Percentiles rank a stretch among this genome's conserved stretches.
Conservation (phyloP, 2,797 vertebrate genomes). For the Xenopus petersii region DNA sequence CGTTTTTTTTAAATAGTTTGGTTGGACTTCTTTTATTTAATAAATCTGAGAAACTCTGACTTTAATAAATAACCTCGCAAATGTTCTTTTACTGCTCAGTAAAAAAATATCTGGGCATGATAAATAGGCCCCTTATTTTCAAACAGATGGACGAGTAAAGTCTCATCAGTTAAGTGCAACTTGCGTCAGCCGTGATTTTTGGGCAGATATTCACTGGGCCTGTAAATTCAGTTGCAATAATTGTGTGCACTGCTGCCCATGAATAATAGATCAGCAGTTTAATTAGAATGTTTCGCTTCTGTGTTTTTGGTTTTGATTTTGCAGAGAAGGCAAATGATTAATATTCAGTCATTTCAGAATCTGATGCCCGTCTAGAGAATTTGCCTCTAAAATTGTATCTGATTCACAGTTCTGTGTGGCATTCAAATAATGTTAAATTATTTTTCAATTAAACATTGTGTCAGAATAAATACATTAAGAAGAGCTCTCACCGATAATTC, state of each 20-base stretch:
- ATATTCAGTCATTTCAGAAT: constrained; percentile 2
- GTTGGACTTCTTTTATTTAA: too few relatives aligned
- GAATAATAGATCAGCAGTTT: constrained; percentile 1
- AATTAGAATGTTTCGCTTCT: constrained; percentile 1
- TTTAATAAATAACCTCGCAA: too few relatives aligned
- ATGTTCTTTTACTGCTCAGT: too few relatives aligned
- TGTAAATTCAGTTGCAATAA: background rate
- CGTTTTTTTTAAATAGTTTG: too few relatives aligned
- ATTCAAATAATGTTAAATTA: background rate
- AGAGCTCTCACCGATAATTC: too few relatives aligned
- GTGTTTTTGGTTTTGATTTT: background rate
- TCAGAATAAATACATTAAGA: too few relatives aligned
- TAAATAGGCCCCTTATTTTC: too few relatives aligned
- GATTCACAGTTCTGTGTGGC: background rate
- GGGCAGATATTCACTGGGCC: background rate
- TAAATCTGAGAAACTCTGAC: too few relatives aligned
- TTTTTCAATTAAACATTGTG: background rate
- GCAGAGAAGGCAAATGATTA: background rate
- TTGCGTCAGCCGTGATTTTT: too few relatives aligned
- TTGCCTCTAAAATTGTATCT: background rate
- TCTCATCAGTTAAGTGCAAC: too few relatives aligned
- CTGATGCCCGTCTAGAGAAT: background rate
- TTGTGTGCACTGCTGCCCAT: background rate
- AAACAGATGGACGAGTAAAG: too few relatives aligned
- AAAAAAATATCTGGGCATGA: too few relatives aligned